Percentiles rank a stretch among this genome's conserved stretches.
Conservation (phyloP, 2,113 vertebrate genomes). For the Siniperca chuatsi region DNA sequence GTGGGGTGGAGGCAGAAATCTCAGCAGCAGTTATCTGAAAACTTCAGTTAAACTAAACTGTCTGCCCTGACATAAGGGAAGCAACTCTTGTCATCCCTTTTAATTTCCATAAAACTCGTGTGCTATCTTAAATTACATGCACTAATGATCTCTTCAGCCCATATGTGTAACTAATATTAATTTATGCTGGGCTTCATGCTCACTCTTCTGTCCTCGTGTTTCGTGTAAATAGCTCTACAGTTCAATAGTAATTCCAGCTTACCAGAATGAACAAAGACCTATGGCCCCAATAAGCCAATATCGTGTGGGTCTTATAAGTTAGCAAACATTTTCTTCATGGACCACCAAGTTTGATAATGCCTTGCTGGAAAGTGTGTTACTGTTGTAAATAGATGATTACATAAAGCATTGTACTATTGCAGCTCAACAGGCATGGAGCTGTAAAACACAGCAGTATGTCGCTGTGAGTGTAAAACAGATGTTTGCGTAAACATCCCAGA, state of each 20-base stretch:
- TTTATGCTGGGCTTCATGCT: background rate
- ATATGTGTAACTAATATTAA: background rate
- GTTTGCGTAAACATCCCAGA: background rate
- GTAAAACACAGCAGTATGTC: background rate
- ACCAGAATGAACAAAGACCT: background rate
- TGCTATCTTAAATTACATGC: background rate
- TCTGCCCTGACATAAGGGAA: background rate
- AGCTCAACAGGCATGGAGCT: background rate
- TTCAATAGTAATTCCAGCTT: background rate
- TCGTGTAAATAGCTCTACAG: background rate
- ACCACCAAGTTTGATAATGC: background rate
- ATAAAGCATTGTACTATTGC: background rate
- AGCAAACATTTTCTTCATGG: background rate
- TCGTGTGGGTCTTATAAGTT: background rate
- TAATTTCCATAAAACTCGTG: background rate
- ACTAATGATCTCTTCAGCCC: background rate
- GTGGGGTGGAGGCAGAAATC: background rate
- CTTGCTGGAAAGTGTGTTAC: background rate
- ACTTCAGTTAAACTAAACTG: background rate
- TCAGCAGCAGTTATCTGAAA: background rate
- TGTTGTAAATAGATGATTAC: background rate
- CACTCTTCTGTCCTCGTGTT: background rate
- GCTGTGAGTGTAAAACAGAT: background rate
- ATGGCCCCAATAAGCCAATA: background rate
- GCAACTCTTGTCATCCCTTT: background rate